Base-by-base conservation (phyloP, 2,797 vertebrate species). In the Tragopan temminckii region DNA sequence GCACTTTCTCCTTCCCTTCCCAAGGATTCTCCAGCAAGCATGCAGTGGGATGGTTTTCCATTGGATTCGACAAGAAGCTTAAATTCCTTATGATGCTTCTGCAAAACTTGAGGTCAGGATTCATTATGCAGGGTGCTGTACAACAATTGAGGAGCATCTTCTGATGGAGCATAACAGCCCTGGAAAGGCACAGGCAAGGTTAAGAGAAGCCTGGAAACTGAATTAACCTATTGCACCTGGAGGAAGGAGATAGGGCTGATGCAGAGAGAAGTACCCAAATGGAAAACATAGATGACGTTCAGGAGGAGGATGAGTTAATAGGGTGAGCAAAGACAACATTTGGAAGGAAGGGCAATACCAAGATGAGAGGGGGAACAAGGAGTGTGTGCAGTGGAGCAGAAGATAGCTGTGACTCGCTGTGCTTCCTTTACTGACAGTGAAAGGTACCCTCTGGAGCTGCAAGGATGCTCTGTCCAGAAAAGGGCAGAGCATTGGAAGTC, bases 231-330 rank as follows among this genome's bases (percentile, higher is more conserved):
- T 82, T 2, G 0, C 70, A 94, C 82, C 77, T 95, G 93, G 72
- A 74, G 74, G 88, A 85, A 48, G 63, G 80, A 96, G 96, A 96
- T 96, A 96, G 95, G 43, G 40, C 88, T 70, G 33, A 83, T 31
- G 62, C 70, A 72, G 85, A 94, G 82, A 89, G 59, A 79, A 72
- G 55, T 63, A 57, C 35, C 63, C 70, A 92, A 76, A 92, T 11
- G 76, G 67, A 84, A 92, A 79, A 57, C 33, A 33, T 19, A 5
- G 55, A 72, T 86, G 82, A 40, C 35, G 33, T 67, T 79, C 48
- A 57, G 57, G 53, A 88, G 88, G 43, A 91, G 36, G 43, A 81
- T 52, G 53, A 52, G 85, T 83, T 88, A 72, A 76, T 18, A 86
- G 55, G 18, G 40, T 84, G 77, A 91, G 71, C 23, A 85, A 82